A percentile compares a stretch with the other conserved stretches of the same genome.
Conservation (phyloP, 53 echinoderm and acorn worm species). For the Antedon mediterranea region DNA sequence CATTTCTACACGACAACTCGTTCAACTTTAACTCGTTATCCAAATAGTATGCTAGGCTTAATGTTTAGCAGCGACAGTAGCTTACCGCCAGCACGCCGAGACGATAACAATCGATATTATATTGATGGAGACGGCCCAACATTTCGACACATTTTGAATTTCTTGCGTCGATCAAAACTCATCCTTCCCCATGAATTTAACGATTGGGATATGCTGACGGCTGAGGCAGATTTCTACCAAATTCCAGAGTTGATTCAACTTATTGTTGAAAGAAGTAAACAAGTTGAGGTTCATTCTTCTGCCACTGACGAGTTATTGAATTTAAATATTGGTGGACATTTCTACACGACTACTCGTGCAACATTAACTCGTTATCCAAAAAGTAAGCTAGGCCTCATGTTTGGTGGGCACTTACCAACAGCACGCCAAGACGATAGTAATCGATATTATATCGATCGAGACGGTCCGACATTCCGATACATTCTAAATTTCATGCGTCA, state of each 20-base stretch:
- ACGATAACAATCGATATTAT: background rate
- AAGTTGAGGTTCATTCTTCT: no score
- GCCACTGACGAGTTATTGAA: conserved; percentile 3
- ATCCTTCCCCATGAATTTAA: conserved; percentile 8
- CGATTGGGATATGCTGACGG: conserved; percentile 13
- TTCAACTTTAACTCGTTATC: no score
- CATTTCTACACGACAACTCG: no score
- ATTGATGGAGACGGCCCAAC: conserved; percentile 17
- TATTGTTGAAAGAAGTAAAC: no score
- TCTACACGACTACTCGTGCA: conserved; percentile 16
- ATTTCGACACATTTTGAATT: no score
- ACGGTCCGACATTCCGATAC: conserved; percentile 14
- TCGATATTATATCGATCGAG: conserved; percentile 6
- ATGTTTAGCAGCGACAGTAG: no score
- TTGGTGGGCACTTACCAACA: background rate
- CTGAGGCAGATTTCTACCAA: no score
- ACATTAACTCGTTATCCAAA: conserved; percentile 14
- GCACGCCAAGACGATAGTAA: background rate
- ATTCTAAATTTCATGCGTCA: conserved; percentile 13
- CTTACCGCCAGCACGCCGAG: background rate
- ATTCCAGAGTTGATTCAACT: no score
- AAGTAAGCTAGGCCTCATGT: conserved; percentile 13
- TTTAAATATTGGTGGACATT: conserved; percentile 16
- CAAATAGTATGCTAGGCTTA: no score
- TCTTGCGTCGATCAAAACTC: background rate